A percentile compares a stretch with the other conserved stretches of the same genome.
Evolutionary conservation across 23 tunicate species (phyloP).

Genomic region (Trididemnum clinides): DNA sequence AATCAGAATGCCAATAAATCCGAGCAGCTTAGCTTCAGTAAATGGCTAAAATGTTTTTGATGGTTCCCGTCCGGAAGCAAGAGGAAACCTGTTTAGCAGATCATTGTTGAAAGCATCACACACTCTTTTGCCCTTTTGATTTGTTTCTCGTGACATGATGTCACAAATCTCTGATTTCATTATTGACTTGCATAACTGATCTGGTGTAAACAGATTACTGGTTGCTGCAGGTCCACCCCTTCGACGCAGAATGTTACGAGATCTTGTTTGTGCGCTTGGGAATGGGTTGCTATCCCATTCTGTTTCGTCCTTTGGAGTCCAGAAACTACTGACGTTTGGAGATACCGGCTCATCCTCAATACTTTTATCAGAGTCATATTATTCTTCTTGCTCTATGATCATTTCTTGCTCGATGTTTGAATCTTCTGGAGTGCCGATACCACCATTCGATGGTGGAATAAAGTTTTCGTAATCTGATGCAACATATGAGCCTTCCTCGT

Average conservation of each 20-base stretch:
- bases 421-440: slow-evolving; percentile 6
- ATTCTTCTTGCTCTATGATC: slow-evolving; percentile 19
- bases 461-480: not conserved
- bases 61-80: not conserved
- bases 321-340: not conserved
- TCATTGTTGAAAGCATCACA: no score
- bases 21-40: not conserved
- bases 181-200: not conserved
- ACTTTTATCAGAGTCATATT: not conserved
- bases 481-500: not conserved
- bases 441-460: not conserved
- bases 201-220: no score
- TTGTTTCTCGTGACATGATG: not conserved
- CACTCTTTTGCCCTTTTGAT: slow-evolving; percentile 11
- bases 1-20: no score
- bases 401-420: not conserved
- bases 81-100: not conserved
- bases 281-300: not conserved
- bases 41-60: not conserved
- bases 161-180: not conserved
- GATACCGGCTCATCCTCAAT: not conserved
- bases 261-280: no score
- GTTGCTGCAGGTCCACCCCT: no score
- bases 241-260: not conserved
- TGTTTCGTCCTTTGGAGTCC: not conserved